Percentiles rank a stretch among this genome's conserved stretches.
Conservation (phyloP, 2,888 invertebrate genomes). For the Hoplodrina ambigua region DNA sequence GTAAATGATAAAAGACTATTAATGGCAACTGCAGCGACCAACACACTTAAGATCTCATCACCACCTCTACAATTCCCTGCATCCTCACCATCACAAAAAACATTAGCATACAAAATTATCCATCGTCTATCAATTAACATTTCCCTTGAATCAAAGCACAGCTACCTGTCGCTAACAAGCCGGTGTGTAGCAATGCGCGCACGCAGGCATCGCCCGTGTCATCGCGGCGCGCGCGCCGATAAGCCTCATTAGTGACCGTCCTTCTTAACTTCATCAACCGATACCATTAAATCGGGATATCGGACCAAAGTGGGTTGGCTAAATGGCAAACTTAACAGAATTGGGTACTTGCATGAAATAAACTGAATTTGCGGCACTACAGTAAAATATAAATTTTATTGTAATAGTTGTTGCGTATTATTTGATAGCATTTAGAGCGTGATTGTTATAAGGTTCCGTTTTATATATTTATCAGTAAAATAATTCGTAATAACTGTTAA, state of each 20-base stretch:
- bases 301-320: slow-evolving; percentile 57
- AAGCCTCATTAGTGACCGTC: slow-evolving; percentile 86
- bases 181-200: slow-evolving; percentile 73
- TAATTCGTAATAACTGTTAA: slow-evolving; percentile 35
- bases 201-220: slow-evolving; percentile 85
- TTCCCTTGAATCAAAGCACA: slow-evolving; percentile 65
- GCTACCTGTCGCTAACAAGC: slow-evolving; percentile 78
- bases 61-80: neutral
- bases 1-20: neutral
- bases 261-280: slow-evolving; percentile 83
- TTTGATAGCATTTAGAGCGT: slow-evolving; percentile 6
- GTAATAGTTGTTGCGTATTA: slow-evolving; percentile 23
- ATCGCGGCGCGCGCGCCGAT: slow-evolving; percentile 78
- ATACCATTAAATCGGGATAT: slow-evolving; percentile 69
- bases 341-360: slow-evolving; percentile 34
- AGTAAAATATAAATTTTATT: slow-evolving; percentile 50
- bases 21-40: no score
- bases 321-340: slow-evolving; percentile 57
- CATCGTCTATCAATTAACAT: slow-evolving; percentile 62
- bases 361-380: slow-evolving; percentile 29
- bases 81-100: slow-evolving; percentile 36
- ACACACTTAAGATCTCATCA: neutral
- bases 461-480: slow-evolving; percentile 28
- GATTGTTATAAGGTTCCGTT: slow-evolving; percentile 14
- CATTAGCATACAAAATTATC: slow-evolving; percentile 57